phyloP scores from a whole-genome alignment of 2,113 vertebrate genomes.

The Bufo bufo region DNA sequence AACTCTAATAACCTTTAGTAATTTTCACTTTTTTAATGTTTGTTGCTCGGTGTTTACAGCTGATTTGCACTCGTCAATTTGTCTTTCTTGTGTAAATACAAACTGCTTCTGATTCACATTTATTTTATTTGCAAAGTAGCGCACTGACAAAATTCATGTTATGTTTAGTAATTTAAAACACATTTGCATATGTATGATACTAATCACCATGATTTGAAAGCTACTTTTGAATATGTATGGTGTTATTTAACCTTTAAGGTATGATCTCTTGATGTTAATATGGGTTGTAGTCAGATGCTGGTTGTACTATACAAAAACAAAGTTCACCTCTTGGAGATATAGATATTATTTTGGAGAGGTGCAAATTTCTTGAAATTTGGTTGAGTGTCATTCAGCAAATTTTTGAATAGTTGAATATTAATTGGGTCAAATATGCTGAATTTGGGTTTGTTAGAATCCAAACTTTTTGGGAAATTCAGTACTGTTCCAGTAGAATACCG shows the following conservation, averaged over 20 bases:
- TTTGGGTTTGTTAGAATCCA: too few species aligned
- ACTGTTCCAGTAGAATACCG: too few species aligned
- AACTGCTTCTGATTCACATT: slow-evolving; percentile 12
- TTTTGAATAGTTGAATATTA: too few species aligned
- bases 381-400: too few species aligned
- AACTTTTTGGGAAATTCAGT: too few species aligned
- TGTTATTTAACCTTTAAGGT: background rate
- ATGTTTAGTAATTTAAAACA: slow-evolving; percentile 25
- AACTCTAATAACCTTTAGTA: too few species aligned
- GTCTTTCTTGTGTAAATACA: slow-evolving; percentile 19
- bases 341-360: too few species aligned
- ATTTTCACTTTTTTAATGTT: background rate
- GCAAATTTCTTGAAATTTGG: too few species aligned
- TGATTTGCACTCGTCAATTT: background rate
- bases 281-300: background rate
- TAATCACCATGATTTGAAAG: slow-evolving; percentile 27
- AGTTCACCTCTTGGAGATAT: background rate
- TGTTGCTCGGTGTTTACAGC: slow-evolving; percentile 12
- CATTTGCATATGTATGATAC: slow-evolving; percentile 37
- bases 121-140: slow-evolving; percentile 25
- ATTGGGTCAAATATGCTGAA: too few species aligned
- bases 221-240: slow-evolving; percentile 35
- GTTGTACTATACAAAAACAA: background rate
- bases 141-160: slow-evolving; percentile 24
- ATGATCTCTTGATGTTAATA: slow-evolving; percentile 16